Evolutionary conservation across 2,797 vertebrate species (phyloP).

Genomic region (Chelon labrosus): DNA sequence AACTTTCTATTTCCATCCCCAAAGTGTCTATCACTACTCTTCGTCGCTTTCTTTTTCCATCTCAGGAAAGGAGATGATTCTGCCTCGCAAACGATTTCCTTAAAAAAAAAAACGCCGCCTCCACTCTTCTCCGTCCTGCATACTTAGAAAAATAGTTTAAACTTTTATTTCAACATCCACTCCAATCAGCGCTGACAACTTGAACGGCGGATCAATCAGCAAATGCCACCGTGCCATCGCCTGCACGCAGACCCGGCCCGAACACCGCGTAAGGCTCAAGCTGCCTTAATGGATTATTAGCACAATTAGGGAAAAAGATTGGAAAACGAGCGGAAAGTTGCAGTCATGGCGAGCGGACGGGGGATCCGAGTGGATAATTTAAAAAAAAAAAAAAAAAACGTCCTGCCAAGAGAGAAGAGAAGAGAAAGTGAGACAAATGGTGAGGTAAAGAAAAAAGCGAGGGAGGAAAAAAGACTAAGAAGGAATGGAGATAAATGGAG

Average conservation of each 20-base stretch:
- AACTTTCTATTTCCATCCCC: slow-evolving; percentile 13
- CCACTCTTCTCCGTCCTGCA: slow-evolving; percentile 8
- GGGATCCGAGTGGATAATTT: slow-evolving; percentile 44
- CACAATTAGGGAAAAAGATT: slow-evolving; percentile 54
- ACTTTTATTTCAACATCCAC: slow-evolving; percentile 21
- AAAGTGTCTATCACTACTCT: not conserved
- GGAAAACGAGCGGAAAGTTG: slow-evolving; percentile 67
- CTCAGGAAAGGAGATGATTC: not conserved
- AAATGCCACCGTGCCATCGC: not conserved
- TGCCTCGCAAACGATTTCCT: not conserved
- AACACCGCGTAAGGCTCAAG: slow-evolving; percentile 8
- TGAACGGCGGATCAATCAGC: slow-evolving; percentile 20
- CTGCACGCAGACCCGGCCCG: not conserved
- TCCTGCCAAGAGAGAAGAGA: slow-evolving; percentile 29
- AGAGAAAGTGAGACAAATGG: not conserved
- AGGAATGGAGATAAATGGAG: slow-evolving; percentile 41
- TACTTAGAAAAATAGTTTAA: slow-evolving; percentile 19
- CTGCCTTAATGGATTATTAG: slow-evolving; percentile 69
- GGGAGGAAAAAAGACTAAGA: not conserved
- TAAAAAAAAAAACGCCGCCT: too few relatives aligned
- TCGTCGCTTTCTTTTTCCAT: not conserved
- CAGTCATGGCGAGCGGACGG: slow-evolving; percentile 36
- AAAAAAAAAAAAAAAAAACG: not conserved
- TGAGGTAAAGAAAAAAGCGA: slow-evolving; percentile 9
- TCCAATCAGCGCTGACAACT: slow-evolving; percentile 7